phyloP scores from a whole-genome alignment of 2,113 vertebrate genomes.

The Bujurquina vittata region DNA sequence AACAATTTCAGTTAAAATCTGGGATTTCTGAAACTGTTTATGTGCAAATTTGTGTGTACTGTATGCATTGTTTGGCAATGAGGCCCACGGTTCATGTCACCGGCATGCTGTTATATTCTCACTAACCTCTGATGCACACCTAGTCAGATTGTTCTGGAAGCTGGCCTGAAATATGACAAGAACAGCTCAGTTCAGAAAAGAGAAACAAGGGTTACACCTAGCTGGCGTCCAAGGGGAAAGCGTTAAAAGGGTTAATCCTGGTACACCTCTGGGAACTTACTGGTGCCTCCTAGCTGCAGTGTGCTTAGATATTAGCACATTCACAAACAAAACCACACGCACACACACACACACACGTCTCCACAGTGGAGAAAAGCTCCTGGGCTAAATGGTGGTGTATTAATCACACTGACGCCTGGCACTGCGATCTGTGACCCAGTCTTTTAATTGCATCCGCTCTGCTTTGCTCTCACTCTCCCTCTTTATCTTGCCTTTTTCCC shows the following conservation, averaged over 20 bases:
- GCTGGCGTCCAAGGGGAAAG: no score
- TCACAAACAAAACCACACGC: constrained; percentile 41
- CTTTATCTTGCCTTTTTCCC: constrained; percentile 73
- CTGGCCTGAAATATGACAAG: no score
- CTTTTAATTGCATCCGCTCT: constrained; percentile 80
- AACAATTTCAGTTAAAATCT: background rate
- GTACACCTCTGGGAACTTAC: constrained; percentile 32
- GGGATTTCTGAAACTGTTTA: background rate
- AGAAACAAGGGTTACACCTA: no score
- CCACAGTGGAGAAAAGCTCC: constrained; percentile 59
- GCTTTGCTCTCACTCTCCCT: constrained; percentile 65
- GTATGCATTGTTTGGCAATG: background rate
- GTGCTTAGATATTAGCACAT: constrained; percentile 3
- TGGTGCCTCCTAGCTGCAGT: constrained; percentile 64
- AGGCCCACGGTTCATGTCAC: background rate
- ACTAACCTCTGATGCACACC: no score
- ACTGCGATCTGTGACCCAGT: constrained; percentile 77
- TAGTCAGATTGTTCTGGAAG: no score
- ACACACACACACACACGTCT: constrained; percentile 1
- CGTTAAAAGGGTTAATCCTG: background rate
- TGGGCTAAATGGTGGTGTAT: constrained; percentile 73
- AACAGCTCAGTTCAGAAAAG: no score
- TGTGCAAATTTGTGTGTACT: background rate
- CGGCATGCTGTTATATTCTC: no score
- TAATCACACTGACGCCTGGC: constrained; percentile 71